Evolutionary conservation across 2,113 vertebrate species (phyloP).

Genomic region (Salminus brasiliensis): DNA sequence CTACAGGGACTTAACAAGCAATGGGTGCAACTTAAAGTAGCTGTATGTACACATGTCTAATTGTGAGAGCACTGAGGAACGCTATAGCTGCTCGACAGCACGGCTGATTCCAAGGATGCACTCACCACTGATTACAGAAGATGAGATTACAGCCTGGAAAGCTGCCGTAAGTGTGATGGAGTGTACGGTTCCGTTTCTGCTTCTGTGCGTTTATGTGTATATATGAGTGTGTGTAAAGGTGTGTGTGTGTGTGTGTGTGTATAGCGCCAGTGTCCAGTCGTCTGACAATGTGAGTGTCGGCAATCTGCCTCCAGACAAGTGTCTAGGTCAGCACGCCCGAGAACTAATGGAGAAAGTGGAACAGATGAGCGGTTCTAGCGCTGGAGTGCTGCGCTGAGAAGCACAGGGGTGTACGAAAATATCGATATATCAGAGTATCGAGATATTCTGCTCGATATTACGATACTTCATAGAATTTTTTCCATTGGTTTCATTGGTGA

Average conservation of each 20-base stretch:
- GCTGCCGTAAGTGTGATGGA: slow-evolving; percentile 21
- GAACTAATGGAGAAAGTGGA: slow-evolving; percentile 29
- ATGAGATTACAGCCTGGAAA: slow-evolving; percentile 34
- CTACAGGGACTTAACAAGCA: too few relatives aligned
- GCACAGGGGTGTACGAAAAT: too few relatives aligned
- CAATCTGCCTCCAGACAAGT: slow-evolving; percentile 36
- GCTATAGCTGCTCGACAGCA: background rate
- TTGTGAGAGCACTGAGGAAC: background rate
- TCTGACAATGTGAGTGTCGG: background rate
- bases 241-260: slow-evolving; percentile 21
- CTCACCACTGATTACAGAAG: slow-evolving; percentile 30
- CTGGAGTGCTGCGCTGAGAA: slow-evolving; percentile 45
- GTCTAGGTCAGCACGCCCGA: background rate
- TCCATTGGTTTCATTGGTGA: too few relatives aligned
- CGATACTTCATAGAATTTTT: too few relatives aligned
- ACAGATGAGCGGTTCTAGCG: slow-evolving; percentile 29
- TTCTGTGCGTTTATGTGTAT: background rate
- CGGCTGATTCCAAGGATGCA: slow-evolving; percentile 17
- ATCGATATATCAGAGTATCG: too few relatives aligned
- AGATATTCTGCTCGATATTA: too few relatives aligned
- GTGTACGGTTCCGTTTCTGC: background rate
- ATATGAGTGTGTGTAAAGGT: background rate
- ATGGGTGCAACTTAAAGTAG: too few relatives aligned
- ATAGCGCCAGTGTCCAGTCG: background rate
- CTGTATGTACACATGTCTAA: too few relatives aligned